Conservation (phyloP, 1,140 invertebrate species). For the Latrodectus geometricus region DNA sequence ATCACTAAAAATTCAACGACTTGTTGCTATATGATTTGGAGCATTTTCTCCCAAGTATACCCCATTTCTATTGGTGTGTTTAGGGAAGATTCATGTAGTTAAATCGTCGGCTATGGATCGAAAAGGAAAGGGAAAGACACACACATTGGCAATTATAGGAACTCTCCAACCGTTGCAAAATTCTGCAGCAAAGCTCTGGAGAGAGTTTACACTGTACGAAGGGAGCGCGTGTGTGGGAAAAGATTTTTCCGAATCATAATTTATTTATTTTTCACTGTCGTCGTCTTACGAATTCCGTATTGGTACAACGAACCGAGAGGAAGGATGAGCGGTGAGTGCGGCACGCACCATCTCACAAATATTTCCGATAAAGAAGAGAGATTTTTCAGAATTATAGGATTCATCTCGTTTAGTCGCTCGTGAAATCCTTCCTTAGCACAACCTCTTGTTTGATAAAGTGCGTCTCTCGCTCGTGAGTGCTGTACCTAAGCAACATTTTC, state of each 20-base stretch:
- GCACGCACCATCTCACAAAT: conserved; percentile 26
- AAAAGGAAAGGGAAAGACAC: background rate
- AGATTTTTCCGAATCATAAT: conserved; percentile 40
- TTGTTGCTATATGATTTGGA: no score
- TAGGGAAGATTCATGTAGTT: background rate
- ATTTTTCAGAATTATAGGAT: background rate
- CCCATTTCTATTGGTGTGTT: no score
- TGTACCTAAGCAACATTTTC: background rate
- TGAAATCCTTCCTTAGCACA: conserved; percentile 17
- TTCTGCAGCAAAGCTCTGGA: background rate
- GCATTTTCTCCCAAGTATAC: no score
- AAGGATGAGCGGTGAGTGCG: no score
- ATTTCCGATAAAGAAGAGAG: background rate
- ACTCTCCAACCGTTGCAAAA: conserved; percentile 25
- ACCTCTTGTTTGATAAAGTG: background rate
- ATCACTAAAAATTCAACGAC: no score
- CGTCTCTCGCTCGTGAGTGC: background rate
- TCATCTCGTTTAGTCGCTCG: conserved; percentile 34
- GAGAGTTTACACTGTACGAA: background rate
- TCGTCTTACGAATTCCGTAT: background rate
- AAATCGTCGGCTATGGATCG: background rate
- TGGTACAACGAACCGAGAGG: conserved; percentile 40
- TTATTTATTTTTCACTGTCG: conserved; percentile 4
- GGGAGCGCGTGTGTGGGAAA: conserved; percentile 24
- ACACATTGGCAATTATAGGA: conserved; percentile 20